phyloP scores from a whole-genome alignment of 2,797 vertebrate genomes.

The Alauda arvensis region DNA sequence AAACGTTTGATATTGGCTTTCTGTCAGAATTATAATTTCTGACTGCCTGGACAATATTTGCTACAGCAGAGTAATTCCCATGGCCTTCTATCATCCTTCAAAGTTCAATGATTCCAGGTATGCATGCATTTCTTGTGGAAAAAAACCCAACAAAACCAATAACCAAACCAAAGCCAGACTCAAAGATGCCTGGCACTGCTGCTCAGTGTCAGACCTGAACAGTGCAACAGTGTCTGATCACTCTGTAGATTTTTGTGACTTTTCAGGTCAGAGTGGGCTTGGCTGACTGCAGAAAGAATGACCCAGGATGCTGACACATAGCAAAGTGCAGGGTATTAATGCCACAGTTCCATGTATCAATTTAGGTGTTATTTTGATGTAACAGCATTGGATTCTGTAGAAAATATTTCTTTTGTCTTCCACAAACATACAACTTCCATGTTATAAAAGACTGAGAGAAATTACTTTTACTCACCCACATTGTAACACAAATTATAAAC shows the following conservation, averaged over 20 bases:
- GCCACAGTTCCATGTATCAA: not conserved
- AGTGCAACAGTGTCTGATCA: not conserved
- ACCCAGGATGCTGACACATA: not conserved
- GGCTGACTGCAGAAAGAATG: not conserved
- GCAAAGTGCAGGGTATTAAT: not conserved
- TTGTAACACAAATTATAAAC: not conserved
- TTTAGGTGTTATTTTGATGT: not conserved
- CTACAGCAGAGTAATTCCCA: not conserved
- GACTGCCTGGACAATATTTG: not conserved
- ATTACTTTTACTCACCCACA: not conserved
- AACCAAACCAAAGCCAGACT: not conserved
- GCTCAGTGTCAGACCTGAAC: not conserved
- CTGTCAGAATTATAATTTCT: constrained; percentile 25
- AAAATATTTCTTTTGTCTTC: not conserved
- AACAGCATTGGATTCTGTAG: not conserved
- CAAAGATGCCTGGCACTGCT: not conserved
- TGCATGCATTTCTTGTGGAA: not conserved
- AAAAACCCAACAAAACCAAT: not conserved
- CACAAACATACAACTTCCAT: not conserved
- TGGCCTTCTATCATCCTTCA: not conserved
- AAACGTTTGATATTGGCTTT: constrained; percentile 16
- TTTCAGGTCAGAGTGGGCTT: not conserved
- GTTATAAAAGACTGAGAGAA: not conserved
- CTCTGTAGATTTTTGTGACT: not conserved
- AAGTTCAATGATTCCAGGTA: not conserved